Percentiles rank a stretch among this genome's conserved stretches.
phyloP scores from a whole-genome alignment of 2,113 vertebrate genomes.

The Genyomyrus donnyi region DNA sequence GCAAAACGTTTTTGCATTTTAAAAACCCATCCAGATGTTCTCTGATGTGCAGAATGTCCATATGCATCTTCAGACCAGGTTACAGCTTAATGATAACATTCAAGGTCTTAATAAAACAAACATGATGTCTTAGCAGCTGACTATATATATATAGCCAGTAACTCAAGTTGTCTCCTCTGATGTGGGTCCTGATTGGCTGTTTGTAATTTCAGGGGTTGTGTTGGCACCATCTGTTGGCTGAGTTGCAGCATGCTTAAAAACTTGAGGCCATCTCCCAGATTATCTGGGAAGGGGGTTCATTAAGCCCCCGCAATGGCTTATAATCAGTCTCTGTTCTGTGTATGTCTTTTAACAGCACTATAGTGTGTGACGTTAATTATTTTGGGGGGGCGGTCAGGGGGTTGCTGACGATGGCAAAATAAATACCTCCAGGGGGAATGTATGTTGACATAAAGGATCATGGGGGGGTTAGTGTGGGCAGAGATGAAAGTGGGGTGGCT shows the following conservation, averaged over 20 bases:
- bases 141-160: neutral
- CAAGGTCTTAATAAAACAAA: neutral
- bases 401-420: neutral
- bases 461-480: neutral
- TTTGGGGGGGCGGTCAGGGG: neutral
- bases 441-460: neutral
- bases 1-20: neutral
- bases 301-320: neutral
- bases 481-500: neutral
- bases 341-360: neutral
- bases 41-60: neutral
- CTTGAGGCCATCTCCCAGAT: neutral
- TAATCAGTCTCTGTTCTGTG: slow-evolving; percentile 1
- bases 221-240: neutral
- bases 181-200: neutral
- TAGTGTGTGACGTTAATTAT: slow-evolving; percentile 8
- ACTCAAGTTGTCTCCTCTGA: neutral
- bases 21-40: neutral
- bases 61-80: neutral
- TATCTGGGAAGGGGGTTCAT: neutral
- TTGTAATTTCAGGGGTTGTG: neutral
- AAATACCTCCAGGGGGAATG: neutral
- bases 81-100: neutral
- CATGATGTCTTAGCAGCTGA: neutral
- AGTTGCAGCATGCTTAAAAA: neutral